Evolutionary conservation across 2,113 vertebrate genomes (phyloP).

Genomic region (Anguilla japonica): DNA sequence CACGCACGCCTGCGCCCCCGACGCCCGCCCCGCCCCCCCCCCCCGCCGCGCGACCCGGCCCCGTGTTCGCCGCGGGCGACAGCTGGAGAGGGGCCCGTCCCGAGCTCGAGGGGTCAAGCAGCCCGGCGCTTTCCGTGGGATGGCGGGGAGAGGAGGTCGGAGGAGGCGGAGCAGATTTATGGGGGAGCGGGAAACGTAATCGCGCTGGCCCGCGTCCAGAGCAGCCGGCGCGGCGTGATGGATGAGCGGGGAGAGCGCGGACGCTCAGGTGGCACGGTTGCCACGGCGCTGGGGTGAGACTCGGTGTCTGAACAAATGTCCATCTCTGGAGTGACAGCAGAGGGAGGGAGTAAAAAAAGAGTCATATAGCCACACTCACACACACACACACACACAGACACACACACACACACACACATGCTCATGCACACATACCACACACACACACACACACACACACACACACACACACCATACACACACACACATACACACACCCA

Average conservation of each 20-base stretch:
- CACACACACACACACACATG: not conserved
- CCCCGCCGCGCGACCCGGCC: not conserved
- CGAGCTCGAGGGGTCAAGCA: slow-evolving; percentile 5
- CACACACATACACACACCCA: not conserved
- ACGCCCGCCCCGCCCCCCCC: not conserved
- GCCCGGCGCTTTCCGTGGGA: not conserved
- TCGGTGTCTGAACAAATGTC: not conserved
- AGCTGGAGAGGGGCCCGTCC: slow-evolving; percentile 17
- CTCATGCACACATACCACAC: not conserved
- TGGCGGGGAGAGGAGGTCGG: not conserved
- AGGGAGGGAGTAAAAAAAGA: not conserved
- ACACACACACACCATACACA: not conserved
- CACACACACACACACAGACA: not conserved
- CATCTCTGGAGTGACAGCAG: not conserved
- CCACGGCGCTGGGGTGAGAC: not conserved
- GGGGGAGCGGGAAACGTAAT: not conserved
- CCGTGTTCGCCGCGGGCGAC: not conserved
- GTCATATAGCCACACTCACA: not conserved
- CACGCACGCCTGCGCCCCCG: not conserved
- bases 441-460: not conserved
- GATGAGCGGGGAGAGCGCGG: not conserved
- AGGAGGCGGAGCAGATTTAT: not conserved
- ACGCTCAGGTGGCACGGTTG: slow-evolving; percentile 1
- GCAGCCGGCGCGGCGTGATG: not conserved
- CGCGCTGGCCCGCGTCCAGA: not conserved